phyloP scores from a whole-genome alignment of 1,140 invertebrate species.

The Ceratoteleas bidentatus region DNA sequence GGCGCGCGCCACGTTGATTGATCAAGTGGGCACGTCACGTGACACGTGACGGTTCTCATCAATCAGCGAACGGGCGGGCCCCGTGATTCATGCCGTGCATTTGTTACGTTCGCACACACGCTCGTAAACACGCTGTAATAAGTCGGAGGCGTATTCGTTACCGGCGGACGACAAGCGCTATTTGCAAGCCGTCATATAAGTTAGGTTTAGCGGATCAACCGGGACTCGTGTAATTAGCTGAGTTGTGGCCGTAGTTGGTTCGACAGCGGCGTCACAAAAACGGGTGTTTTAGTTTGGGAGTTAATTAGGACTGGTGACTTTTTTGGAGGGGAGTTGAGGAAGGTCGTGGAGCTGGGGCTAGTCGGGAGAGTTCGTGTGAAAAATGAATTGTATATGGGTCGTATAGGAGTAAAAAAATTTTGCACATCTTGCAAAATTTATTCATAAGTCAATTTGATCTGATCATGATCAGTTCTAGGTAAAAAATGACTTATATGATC shows the following conservation, averaged over 20 bases:
- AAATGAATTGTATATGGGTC: too few species aligned
- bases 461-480: too few species aligned
- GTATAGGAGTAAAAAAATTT: too few species aligned
- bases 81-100: conserved; percentile 61
- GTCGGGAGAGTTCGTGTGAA: too few species aligned
- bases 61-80: conserved; percentile 49
- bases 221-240: conserved; percentile 40
- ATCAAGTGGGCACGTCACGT: conserved; percentile 61
- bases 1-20: conserved; percentile 54
- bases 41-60: conserved; percentile 65
- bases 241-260: conserved; percentile 30
- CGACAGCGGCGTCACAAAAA: conserved; percentile 24
- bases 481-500: too few species aligned
- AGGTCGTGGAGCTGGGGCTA: background rate
- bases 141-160: conserved; percentile 52
- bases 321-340: background rate
- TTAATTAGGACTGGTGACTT: background rate
- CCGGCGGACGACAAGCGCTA: conserved; percentile 24
- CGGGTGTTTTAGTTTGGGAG: background rate
- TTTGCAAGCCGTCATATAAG: conserved; percentile 58
- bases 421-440: too few species aligned
- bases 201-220: conserved; percentile 49
- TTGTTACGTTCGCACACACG: conserved; percentile 57
- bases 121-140: conserved; percentile 45
- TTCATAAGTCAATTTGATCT: too few species aligned